Evolutionary conservation across 2,888 invertebrate species (phyloP), one percentile per base, ranked within the genome.

Genomic region (Pandemis cinnamomeana): DNA sequence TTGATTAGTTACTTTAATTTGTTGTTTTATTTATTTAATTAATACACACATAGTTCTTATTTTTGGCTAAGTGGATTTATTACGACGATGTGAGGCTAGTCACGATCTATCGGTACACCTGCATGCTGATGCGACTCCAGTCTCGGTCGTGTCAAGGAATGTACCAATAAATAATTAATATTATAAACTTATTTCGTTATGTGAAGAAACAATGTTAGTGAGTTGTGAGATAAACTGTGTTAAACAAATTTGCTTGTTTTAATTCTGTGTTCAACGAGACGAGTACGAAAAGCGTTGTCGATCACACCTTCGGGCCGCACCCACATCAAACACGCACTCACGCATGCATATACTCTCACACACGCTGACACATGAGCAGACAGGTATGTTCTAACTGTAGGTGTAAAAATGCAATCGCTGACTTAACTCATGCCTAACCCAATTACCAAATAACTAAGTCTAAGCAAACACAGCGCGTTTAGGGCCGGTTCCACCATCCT

Each of bases 181-280:
- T n/a, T 61, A 61, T n/a, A 20, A 62, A 61, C 61, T 61, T 41
- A 61, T 61, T 61, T 61, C 61, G 61, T 61, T 41, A 61, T 61
- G 42, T 41, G 42, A 41, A 41, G 41, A 61, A 61, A 66, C 13
- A 66, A 51, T 44, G 44, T 63, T 61, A 41, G 44, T 63, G 46
- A 66, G 66, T 66, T 51, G 51, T 66, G 36, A 41, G n/a, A 51
- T 66, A 51, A 66, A 51, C 7, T 48, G 20, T 66, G 36, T 10
- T 5, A 6, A 67, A 53, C 41, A 2, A n/a, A 27, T 15, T 6
- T 7, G 27, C 3, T 46, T 48, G 11, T 64, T 64, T 64, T 36
- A 48, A 64, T 64, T 20, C 0, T 48, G 27, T 48, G 27, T 20
- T 64, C 3, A 58, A 27, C 10, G 36, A 62, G 1, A 5, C 10